Conservation (phyloP, 2,113 vertebrate genomes). For the Ceyx melanurus region DNA sequence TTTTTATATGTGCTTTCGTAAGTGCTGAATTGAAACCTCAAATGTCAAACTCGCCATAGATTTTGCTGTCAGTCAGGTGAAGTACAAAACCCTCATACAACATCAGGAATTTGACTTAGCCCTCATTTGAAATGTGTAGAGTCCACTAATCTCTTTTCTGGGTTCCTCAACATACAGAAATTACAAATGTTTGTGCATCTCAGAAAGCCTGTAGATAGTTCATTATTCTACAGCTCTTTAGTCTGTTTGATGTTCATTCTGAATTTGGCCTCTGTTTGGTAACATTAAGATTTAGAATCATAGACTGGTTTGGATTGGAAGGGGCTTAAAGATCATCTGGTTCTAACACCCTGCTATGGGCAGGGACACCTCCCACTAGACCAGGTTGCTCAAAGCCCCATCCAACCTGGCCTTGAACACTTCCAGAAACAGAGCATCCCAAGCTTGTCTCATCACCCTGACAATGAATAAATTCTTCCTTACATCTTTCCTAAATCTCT, state of each 20-base stretch:
- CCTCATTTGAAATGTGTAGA: constrained; percentile 35
- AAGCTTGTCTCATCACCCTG: not conserved
- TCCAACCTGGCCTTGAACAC: not conserved
- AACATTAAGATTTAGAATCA: not conserved
- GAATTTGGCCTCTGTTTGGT: not conserved
- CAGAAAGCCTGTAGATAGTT: not conserved
- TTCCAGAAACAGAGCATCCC: not conserved
- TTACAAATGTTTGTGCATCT: not conserved
- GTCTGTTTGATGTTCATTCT: not conserved
- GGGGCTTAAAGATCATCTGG: not conserved
- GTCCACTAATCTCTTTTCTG: constrained; percentile 15
- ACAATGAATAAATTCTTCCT: not conserved
- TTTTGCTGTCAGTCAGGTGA: constrained; percentile 52
- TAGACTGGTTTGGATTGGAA: not conserved
- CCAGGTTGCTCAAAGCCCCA: not conserved
- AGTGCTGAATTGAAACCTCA: constrained; percentile 62
- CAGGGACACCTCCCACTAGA: not conserved
- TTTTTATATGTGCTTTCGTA: constrained; percentile 17
- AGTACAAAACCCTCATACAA: constrained; percentile 24
- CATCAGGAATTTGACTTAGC: constrained; percentile 54
- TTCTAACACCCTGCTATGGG: not conserved
- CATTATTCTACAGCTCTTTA: not conserved
- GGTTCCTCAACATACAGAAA: not conserved
- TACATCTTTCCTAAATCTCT: not conserved
- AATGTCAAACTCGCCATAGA: constrained; percentile 46